A percentile compares a stretch with the other conserved stretches of the same genome.
phyloP scores from a whole-genome alignment of 2,113 vertebrate genomes.

The Pimephales promelas region DNA sequence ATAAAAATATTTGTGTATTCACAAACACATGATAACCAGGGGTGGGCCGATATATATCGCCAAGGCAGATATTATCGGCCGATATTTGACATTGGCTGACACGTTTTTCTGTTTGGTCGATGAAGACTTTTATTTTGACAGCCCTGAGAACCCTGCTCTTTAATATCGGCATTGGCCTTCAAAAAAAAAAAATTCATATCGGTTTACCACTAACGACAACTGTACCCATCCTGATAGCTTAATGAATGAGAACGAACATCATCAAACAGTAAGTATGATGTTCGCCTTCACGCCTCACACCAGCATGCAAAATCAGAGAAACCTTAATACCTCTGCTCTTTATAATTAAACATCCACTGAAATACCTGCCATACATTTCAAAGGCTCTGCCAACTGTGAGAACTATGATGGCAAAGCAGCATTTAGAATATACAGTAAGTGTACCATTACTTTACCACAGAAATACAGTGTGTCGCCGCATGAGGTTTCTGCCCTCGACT shows the following conservation, averaged over 20 bases:
- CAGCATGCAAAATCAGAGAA: neutral
- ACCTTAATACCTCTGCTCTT: conserved; percentile 5
- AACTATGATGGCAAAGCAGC: conserved; percentile 56
- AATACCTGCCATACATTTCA: conserved; percentile 51
- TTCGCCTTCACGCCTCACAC: neutral
- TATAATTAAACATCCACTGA: conserved; percentile 36
- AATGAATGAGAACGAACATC: neutral
- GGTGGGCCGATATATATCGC: too few species aligned
- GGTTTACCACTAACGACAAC: neutral
- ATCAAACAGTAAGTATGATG: conserved; percentile 16
- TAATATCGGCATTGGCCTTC: too few species aligned
- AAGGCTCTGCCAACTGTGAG: conserved; percentile 52
- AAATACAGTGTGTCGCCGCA: conserved; percentile 60
- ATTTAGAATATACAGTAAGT: conserved; percentile 45
- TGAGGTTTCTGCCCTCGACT: conserved; percentile 46
- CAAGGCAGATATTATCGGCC: too few species aligned
- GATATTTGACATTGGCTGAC: too few species aligned
- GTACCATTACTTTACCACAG: conserved; percentile 64
- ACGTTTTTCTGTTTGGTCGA: too few species aligned
- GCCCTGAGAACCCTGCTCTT: too few species aligned
- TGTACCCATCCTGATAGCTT: neutral
- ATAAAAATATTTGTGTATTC: too few species aligned
- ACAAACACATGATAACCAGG: too few species aligned
- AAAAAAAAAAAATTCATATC: neutral
- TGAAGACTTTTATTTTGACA: too few species aligned